Evolutionary conservation across 2,113 vertebrate species (phyloP).

Genomic region (Grammomys surdaster): DNA sequence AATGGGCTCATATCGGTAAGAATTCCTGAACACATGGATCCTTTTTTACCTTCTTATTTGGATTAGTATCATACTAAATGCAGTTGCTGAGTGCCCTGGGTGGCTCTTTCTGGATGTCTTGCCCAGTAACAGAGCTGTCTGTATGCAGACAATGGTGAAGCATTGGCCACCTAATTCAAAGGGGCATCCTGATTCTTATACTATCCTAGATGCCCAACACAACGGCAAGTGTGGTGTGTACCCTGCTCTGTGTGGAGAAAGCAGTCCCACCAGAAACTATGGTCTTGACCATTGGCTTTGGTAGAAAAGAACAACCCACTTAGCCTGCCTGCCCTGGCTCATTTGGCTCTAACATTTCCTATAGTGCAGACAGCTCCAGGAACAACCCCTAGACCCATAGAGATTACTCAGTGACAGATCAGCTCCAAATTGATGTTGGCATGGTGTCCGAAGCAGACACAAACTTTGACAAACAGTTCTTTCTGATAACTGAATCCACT

Average conservation of each 20-base stretch:
- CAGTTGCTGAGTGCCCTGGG: not conserved
- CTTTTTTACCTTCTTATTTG: not conserved
- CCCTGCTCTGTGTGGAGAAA: rapidly evolving
- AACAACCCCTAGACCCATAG: not conserved
- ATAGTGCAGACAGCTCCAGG: not conserved
- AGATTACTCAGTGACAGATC: not conserved
- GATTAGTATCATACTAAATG: not conserved
- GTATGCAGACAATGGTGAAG: too few relatives aligned
- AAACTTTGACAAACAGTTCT: not conserved
- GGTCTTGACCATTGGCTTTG: not conserved
- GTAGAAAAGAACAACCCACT: not conserved
- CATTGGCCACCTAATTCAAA: not conserved
- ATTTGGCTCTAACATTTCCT: not conserved
- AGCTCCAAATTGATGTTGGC: not conserved
- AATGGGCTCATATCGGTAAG: not conserved
- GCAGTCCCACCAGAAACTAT: not conserved
- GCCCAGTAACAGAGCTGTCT: too few relatives aligned
- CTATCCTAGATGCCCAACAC: rapidly evolving
- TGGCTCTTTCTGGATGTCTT: not conserved
- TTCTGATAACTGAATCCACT: not conserved
- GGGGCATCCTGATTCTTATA: not conserved
- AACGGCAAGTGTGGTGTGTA: not conserved
- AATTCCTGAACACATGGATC: not conserved
- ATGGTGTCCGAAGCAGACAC: not conserved
- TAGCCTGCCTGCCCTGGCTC: not conserved